Evolutionary conservation across 2,888 invertebrate genomes (phyloP).

Genomic region (Pseudanteris insignis): DNA sequence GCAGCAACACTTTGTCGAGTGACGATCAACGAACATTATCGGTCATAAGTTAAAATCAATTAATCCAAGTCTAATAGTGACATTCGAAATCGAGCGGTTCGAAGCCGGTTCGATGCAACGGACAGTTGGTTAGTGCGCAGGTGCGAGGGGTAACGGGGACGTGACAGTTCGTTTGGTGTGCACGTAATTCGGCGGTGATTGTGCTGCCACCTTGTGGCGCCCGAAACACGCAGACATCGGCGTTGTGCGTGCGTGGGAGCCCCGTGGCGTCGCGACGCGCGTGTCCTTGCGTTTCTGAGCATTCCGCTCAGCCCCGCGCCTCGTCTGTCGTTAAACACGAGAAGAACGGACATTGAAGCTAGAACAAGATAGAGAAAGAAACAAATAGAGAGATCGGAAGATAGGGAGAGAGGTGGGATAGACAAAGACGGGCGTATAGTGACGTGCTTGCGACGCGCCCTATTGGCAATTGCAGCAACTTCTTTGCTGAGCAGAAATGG

Average conservation of each 20-base stretch:
- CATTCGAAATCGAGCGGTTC: conserved; percentile 5
- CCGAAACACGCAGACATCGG: background rate
- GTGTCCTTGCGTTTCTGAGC: conserved; percentile 19
- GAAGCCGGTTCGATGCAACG: conserved; percentile 40
- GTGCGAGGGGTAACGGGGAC: conserved; percentile 15
- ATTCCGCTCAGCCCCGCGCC: background rate
- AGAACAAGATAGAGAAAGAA: no score
- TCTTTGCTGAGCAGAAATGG: conserved; percentile 72
- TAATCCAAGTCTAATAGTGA: no score
- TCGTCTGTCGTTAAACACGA: no score
- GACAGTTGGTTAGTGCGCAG: conserved; percentile 23
- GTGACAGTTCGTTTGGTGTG: conserved; percentile 14
- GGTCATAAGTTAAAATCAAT: no score
- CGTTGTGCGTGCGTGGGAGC: conserved; percentile 4
- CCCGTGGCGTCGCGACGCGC: conserved; percentile 35
- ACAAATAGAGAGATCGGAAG: no score
- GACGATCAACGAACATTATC: no score
- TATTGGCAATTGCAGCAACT: conserved; percentile 52
- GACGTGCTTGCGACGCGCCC: conserved; percentile 53
- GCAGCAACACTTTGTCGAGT: conserved; percentile 5
- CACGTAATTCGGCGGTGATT: background rate
- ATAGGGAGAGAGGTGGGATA: conserved; percentile 1
- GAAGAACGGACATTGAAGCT: no score
- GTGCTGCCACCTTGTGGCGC: conserved; percentile 43
- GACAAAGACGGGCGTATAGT: conserved; percentile 35